Percentiles rank a stretch among this genome's conserved stretches.
phyloP scores from a whole-genome alignment of 2,888 invertebrate species.

The Eumerus sabulonum region DNA sequence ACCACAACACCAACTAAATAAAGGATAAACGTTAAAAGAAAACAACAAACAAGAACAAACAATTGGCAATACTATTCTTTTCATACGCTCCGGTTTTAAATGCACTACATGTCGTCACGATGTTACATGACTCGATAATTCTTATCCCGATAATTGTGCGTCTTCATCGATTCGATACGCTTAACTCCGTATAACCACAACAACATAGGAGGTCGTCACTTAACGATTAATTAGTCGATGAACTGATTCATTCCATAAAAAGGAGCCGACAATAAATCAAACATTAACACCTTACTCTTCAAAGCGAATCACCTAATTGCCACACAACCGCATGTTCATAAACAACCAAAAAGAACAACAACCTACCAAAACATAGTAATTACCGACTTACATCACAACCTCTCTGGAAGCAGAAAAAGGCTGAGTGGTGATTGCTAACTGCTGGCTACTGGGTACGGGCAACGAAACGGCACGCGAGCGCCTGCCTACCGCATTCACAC shows the following conservation, averaged over 20 bases:
- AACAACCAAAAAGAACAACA: slow-evolving; percentile 24
- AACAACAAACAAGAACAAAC: no score
- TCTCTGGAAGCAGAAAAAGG: not conserved
- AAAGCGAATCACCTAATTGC: slow-evolving; percentile 27
- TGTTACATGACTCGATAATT: slow-evolving; percentile 36
- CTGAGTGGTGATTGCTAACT: no score
- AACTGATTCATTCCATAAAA: slow-evolving; percentile 14
- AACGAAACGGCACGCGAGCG: slow-evolving; percentile 22
- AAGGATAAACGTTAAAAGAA: no score
- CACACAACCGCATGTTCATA: slow-evolving; percentile 3
- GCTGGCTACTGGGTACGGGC: no score
- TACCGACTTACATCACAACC: slow-evolving; percentile 23
- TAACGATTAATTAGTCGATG: slow-evolving; percentile 31
- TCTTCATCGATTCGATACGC: slow-evolving; percentile 23
- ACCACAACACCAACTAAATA: no score
- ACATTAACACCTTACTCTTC: slow-evolving; percentile 21
- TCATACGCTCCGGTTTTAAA: not conserved
- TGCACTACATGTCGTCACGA: slow-evolving; percentile 19
- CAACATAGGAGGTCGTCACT: slow-evolving; percentile 6
- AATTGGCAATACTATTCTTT: slow-evolving; percentile 5
- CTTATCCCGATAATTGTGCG: not conserved
- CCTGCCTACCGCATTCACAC: slow-evolving; percentile 42
- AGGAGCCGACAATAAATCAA: slow-evolving; percentile 23
- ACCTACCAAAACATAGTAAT: slow-evolving; percentile 13
- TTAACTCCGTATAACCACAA: not conserved